Conservation (phyloP, 2,797 vertebrate species). For the Pangasius krempfi region DNA sequence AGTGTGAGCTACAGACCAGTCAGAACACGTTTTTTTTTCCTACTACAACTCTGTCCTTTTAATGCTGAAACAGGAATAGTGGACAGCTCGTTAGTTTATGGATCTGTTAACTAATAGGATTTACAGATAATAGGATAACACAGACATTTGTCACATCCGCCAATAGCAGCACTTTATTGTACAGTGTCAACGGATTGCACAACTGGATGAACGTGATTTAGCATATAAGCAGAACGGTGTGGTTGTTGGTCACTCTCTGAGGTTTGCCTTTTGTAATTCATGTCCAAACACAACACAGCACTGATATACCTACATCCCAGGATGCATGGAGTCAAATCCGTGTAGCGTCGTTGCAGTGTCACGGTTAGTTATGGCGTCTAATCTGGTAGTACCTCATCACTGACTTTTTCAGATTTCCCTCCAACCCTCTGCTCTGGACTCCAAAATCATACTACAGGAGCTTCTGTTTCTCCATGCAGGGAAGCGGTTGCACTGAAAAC, state of each 20-base stretch:
- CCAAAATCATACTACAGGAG: not conserved
- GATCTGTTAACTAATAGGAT: not conserved
- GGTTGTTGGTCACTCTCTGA: not conserved
- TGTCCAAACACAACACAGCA: not conserved
- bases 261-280: not conserved
- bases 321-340: not conserved
- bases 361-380: not conserved
- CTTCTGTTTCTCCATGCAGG: not conserved
- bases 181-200: not conserved
- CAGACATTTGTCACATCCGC: not conserved
- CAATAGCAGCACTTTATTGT: not conserved
- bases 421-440: not conserved
- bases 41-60: not conserved
- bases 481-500: not conserved
- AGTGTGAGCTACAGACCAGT: not conserved
- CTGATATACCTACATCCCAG: not conserved
- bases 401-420: not conserved
- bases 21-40: not conserved
- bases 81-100: not conserved
- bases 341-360: not conserved
- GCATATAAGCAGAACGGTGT: not conserved
- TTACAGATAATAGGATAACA: too few species aligned
- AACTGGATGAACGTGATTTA: not conserved
- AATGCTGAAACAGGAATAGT: not conserved
- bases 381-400: not conserved